These are phyloP conservation scores for Drymodes brunneopygia DNA, from an alignment of 2,113 vertebrate genomes.

Conservation along the genomic window DNA sequence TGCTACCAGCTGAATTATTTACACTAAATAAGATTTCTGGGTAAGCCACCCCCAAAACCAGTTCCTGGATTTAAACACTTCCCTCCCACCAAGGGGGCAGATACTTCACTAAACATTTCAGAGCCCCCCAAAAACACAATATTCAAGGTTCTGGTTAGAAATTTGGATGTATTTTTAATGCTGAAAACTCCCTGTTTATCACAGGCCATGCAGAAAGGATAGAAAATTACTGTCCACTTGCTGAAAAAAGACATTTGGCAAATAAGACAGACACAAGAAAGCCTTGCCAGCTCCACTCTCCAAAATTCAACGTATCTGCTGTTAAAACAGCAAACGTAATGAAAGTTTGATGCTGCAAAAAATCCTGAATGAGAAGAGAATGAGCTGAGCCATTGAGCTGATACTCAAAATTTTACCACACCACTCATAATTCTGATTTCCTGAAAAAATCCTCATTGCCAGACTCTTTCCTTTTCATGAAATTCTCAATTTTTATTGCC, in stretches of 20 bases:
- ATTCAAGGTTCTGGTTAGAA: background rate
- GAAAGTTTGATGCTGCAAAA: background rate
- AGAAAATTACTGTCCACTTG: background rate
- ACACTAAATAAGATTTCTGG: background rate
- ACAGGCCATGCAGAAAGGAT: background rate
- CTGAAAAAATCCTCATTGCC: background rate
- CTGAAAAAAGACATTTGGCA: background rate
- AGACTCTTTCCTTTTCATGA: background rate
- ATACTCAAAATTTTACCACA: background rate
- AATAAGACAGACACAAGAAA: background rate
- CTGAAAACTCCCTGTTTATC: too few species aligned
- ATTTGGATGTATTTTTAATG: background rate
- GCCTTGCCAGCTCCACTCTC: background rate
- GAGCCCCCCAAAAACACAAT: background rate
- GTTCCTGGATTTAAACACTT: background rate
- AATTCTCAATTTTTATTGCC: background rate
- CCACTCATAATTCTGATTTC: background rate
- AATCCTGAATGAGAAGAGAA: background rate
- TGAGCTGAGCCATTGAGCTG: rapidly evolving
- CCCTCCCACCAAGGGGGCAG: background rate
- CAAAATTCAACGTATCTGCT: background rate
- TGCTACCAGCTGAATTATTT: background rate
- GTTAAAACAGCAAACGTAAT: background rate
- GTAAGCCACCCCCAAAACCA: background rate
- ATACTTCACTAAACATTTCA: background rate